A percentile compares a stretch with the other conserved stretches of the same genome.
Evolutionary conservation across 2,888 invertebrate genomes (phyloP).

Genomic region (Dilophus febrilis): DNA sequence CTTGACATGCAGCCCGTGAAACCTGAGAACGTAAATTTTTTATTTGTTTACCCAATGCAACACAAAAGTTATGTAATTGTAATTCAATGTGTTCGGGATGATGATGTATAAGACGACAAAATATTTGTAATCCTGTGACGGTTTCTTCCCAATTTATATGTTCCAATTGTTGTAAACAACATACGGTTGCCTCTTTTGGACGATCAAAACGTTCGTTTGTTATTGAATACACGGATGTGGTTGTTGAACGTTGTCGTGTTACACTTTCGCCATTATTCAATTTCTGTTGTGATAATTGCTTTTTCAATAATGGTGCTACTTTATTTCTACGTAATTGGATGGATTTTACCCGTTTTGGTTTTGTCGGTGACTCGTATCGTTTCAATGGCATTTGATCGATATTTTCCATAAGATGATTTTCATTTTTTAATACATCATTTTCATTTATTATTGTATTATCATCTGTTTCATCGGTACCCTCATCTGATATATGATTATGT

Average conservation of each 20-base stretch:
- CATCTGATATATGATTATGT: no score
- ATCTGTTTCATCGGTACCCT: no score
- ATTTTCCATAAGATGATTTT: no score
- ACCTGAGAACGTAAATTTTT: conserved; percentile 87
- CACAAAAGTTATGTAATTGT: conserved; percentile 51
- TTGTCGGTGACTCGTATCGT: no score
- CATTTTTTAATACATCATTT: no score
- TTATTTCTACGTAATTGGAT: not conserved
- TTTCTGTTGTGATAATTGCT: conserved; percentile 9
- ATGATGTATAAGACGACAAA: conserved; percentile 50
- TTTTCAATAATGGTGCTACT: conserved; percentile 4
- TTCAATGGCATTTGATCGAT: no score
- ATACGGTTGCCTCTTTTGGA: conserved; percentile 44
- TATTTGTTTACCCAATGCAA: conserved; percentile 58
- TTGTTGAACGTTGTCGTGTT: conserved; percentile 22
- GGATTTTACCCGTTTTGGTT: not conserved
- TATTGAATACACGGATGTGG: conserved; percentile 21
- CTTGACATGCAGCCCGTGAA: conserved; percentile 70
- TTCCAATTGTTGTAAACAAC: conserved; percentile 47
- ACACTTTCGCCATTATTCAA: no score
- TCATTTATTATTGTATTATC: no score
- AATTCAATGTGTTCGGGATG: conserved; percentile 42
- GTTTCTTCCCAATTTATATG: conserved; percentile 65
- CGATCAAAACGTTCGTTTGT: conserved; percentile 38
- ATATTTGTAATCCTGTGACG: conserved; percentile 50